Evolutionary conservation across 2,888 invertebrate species (phyloP), one percentile per base, ranked within the genome.

Genomic region (Xylota sylvarum): DNA sequence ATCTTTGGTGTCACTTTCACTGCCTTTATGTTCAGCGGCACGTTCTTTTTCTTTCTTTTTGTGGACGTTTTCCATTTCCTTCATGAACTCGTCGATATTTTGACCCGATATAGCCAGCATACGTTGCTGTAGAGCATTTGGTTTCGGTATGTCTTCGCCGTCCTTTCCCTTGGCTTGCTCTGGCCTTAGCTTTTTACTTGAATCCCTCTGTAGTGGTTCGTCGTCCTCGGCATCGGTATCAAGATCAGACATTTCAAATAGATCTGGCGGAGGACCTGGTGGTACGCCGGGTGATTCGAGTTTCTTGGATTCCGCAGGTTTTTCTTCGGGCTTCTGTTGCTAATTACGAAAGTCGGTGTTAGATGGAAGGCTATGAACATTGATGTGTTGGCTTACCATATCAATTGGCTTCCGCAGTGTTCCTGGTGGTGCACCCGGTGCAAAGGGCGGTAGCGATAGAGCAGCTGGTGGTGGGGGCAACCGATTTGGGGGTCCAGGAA

Each of bases 71-170:
- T 97, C 97, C 97, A 97, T 97, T 93, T 97, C 97, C 90, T 97
- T 96, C 97, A 97, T 97, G 89, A 97, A 97, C 87, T 97, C 96
- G 89, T 98, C 98, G 19, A 98, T 96, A 90, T 97, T 97, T 93
- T 98, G 97, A 0, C 97, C 97, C 10, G 97, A 97, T 90, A 97
- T 94, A n/a, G 96, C 96, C 89, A 97, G 93, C 97, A 97, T 97
- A 89, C 96, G 95, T 89, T 97, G 96, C 90, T 97, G 97, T 37
- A 97, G 91, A 0, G 96, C 95, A 0, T 96, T 96, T 0, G 96
- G 96, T 90, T 96, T 96, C 6, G 88, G 88, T 56, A 89, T 86
- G 89, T 88, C 77, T 89, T 88, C 88, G 4, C 72, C 84, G 72
- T 90, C 82, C 43, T 89, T 87, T 6, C 92, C 91, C 2, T 89